Evolutionary conservation across 2,113 vertebrate genomes (phyloP).

Genomic region (Seriola aureovittata): DNA sequence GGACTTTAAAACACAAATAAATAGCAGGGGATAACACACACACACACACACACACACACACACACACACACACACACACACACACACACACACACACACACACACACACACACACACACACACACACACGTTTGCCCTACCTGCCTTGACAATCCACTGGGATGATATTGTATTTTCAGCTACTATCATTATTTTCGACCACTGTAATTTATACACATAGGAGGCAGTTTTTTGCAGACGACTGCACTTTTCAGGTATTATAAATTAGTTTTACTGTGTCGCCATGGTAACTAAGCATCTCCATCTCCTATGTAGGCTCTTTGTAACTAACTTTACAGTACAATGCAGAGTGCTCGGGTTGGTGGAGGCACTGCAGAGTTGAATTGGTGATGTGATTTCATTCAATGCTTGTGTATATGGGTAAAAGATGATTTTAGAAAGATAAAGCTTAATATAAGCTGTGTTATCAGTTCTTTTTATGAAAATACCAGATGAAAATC

Average conservation of each 20-base stretch:
- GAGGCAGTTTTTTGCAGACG: conserved; percentile 44
- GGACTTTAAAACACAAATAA: neutral
- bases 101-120: neutral
- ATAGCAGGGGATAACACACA: neutral
- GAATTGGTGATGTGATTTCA: neutral
- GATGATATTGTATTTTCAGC: conserved; percentile 43
- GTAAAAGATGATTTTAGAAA: too few relatives aligned
- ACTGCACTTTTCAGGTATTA: conserved; percentile 62
- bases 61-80: neutral
- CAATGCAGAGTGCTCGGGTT: neutral
- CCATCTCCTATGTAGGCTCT: conserved; percentile 22
- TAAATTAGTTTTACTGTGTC: conserved; percentile 67
- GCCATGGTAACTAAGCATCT: conserved; percentile 72
- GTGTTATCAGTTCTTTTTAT: neutral
- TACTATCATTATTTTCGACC: conserved; percentile 14
- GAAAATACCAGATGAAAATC: too few relatives aligned
- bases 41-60: neutral
- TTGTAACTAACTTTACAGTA: conserved; percentile 11
- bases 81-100: neutral
- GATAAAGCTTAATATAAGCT: too few relatives aligned
- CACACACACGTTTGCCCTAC: neutral
- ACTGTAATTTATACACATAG: conserved; percentile 38
- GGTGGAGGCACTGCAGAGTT: neutral
- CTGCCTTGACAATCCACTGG: conserved; percentile 29
- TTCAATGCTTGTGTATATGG: neutral